A percentile compares a stretch with the other conserved stretches of the same genome.
Evolutionary conservation across 2,113 vertebrate genomes (phyloP).

Genomic region (Leucoraja erinaceus): DNA sequence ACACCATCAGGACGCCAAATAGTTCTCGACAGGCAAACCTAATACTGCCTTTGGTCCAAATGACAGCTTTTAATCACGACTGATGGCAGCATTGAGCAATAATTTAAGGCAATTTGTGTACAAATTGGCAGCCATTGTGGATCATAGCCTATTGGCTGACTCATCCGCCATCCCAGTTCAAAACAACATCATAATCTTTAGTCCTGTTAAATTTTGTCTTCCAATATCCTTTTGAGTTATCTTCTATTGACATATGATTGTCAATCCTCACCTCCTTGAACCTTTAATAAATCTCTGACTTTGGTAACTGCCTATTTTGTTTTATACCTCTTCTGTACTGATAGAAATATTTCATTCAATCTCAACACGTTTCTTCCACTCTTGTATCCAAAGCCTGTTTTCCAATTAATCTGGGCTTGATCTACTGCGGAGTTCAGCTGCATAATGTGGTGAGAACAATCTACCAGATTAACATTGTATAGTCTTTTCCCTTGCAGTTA

Average conservation of each 20-base stretch:
- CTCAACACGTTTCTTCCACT: neutral
- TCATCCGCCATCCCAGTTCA: neutral
- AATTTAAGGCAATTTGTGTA: too few relatives aligned
- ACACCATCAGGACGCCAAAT: neutral
- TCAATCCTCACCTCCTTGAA: neutral
- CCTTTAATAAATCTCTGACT: neutral
- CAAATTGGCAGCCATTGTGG: neutral
- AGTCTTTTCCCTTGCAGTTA: neutral
- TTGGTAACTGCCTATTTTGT: neutral
- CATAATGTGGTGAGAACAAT: neutral
- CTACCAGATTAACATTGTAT: neutral
- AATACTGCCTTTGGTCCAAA: neutral
- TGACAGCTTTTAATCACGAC: too few relatives aligned
- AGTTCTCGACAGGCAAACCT: neutral
- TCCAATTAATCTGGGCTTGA: too few relatives aligned
- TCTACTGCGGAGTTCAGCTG: neutral
- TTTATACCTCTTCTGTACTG: neutral
- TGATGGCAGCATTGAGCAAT: too few relatives aligned
- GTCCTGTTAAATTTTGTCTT: neutral
- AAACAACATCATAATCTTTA: neutral
- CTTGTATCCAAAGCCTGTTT: neutral
- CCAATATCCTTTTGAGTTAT: neutral
- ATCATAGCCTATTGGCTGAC: neutral
- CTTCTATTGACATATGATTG: neutral
- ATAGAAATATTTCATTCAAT: neutral